Conservation (phyloP, 2,888 invertebrate genomes). For the Mechanitis mazaeus region DNA sequence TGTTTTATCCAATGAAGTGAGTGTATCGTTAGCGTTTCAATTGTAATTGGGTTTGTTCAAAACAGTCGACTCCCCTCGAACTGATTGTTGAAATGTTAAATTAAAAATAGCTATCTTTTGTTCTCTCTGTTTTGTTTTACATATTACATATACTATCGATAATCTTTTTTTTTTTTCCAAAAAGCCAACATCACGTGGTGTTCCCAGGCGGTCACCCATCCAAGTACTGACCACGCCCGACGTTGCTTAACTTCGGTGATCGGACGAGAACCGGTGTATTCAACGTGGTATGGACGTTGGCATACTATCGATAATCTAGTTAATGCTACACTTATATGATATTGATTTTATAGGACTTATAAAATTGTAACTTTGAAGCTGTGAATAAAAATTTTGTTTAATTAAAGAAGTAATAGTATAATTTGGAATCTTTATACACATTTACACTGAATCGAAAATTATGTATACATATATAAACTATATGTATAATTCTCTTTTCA, state of each 20-base stretch:
- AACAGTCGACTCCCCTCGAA: slow-evolving; percentile 42
- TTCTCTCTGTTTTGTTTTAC: background rate
- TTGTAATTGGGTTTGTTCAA: slow-evolving; percentile 50
- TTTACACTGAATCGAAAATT: no score
- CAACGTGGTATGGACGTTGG: slow-evolving; percentile 47
- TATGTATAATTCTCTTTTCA: no score
- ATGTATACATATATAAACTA: no score
- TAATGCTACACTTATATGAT: no score
- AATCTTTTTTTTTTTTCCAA: no score
- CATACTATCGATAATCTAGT: slow-evolving; percentile 13
- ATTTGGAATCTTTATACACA: no score
- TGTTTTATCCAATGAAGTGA: slow-evolving; percentile 21
- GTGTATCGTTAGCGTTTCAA: slow-evolving; percentile 40
- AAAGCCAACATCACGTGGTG: slow-evolving; percentile 39
- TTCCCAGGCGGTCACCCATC: slow-evolving; percentile 56
- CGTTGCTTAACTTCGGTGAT: slow-evolving; percentile 51
- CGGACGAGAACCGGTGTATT: slow-evolving; percentile 49
- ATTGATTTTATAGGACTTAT: no score
- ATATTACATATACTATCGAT: no score
- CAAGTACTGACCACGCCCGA: slow-evolving; percentile 50
- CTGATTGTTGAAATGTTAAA: background rate
- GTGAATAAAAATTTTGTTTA: no score
- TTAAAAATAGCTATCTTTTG: background rate
- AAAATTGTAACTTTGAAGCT: no score
- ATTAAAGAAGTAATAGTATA: no score